A percentile compares a stretch with the other conserved stretches of the same genome.
Conservation (phyloP, 1,140 invertebrate genomes). For the Microplitis demolitor region DNA sequence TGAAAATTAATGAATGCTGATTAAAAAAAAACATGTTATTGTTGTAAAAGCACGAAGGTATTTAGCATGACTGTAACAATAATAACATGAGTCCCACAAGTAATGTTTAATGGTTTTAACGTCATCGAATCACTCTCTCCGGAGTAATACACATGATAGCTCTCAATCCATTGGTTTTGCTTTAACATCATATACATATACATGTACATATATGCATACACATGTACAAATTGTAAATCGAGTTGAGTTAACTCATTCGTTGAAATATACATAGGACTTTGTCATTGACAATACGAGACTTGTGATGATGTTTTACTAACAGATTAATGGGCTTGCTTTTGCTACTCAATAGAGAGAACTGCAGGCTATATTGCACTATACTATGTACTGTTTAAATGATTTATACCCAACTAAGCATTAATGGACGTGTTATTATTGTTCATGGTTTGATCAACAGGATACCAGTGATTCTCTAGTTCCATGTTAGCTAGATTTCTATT, state of each 20-base stretch:
- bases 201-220: background rate
- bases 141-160: too few species aligned
- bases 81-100: too few species aligned
- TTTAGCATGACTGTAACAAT: too few species aligned
- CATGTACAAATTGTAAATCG: background rate
- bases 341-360: background rate
- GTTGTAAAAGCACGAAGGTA: too few species aligned
- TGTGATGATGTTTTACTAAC: background rate
- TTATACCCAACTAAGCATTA: background rate
- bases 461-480: background rate
- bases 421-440: background rate
- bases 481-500: background rate
- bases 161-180: too few species aligned
- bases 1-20: too few species aligned
- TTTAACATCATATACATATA: too few species aligned
- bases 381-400: background rate
- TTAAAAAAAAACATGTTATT: too few species aligned
- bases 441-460: constrained; percentile 4
- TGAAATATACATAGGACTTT: background rate
- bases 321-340: background rate
- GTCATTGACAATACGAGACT: background rate
- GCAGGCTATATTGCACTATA: background rate
- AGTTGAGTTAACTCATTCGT: background rate
- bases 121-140: background rate
- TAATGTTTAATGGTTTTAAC: background rate